phyloP scores from a whole-genome alignment of 2,113 vertebrate genomes.

The Sebastes schlegelii region DNA sequence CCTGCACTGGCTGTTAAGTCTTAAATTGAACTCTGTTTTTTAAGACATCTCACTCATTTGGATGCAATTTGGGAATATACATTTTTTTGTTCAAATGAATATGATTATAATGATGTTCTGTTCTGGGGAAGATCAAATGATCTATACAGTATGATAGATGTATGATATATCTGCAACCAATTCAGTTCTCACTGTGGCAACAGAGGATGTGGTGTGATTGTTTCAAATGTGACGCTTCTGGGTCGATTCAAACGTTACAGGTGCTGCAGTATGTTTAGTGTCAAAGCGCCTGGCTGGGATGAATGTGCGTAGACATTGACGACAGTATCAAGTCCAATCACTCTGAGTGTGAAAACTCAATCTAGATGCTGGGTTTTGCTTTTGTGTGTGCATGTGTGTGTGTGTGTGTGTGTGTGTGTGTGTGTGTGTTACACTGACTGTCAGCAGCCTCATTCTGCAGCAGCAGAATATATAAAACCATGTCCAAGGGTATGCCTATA shows the following conservation, averaged over 20 bases:
- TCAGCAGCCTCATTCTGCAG: slow-evolving; percentile 44
- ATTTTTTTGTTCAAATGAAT: too few species aligned
- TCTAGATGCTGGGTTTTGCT: slow-evolving; percentile 29
- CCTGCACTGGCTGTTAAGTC: background rate
- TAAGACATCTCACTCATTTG: background rate
- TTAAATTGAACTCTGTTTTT: slow-evolving; percentile 15
- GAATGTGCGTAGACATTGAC: slow-evolving; percentile 66
- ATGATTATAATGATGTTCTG: background rate
- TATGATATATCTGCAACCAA: slow-evolving; percentile 2
- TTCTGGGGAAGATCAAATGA: background rate
- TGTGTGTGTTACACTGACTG: slow-evolving; percentile 4
- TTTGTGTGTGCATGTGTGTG: slow-evolving; percentile 12
- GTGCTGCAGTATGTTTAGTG: slow-evolving; percentile 57
- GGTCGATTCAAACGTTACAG: slow-evolving; percentile 46
- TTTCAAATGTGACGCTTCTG: slow-evolving; percentile 18
- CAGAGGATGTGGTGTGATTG: background rate
- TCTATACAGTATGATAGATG: too few species aligned
- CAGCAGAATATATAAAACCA: slow-evolving; percentile 39
- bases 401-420: slow-evolving; percentile 7
- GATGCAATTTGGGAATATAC: background rate
- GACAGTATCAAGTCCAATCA: slow-evolving; percentile 68
- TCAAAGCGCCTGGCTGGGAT: slow-evolving; percentile 28
- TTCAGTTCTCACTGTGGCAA: slow-evolving; percentile 2
- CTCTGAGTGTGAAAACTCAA: slow-evolving; percentile 55
- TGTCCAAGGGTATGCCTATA: slow-evolving; percentile 45